These are phyloP conservation scores for Chalcosyrphus nemorum DNA, from an alignment of 2,888 invertebrate species.

Conservation along the genomic window DNA sequence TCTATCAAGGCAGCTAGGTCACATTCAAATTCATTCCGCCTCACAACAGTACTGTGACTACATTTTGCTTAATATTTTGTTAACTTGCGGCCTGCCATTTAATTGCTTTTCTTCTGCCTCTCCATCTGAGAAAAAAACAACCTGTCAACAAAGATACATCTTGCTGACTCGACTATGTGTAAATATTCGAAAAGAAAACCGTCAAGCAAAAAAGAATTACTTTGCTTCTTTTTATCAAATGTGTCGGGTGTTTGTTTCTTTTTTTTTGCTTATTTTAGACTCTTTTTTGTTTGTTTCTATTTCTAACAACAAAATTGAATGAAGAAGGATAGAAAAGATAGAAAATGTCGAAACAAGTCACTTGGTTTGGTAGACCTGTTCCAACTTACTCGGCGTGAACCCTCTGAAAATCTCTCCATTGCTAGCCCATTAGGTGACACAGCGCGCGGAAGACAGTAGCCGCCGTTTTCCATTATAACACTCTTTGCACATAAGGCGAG, in stretches of 20 bases:
- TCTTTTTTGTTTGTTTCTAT: background rate
- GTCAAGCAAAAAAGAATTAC: background rate
- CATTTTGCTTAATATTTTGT: conserved; percentile 4
- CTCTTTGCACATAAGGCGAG: conserved; percentile 57
- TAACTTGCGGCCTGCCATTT: conserved; percentile 2
- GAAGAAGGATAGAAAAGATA: conserved; percentile 1
- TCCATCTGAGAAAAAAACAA: background rate
- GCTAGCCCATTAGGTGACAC: conserved; percentile 60
- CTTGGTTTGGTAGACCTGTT: background rate
- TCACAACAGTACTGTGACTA: background rate
- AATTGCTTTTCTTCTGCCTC: conserved; percentile 1
- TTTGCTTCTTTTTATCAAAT: background rate
- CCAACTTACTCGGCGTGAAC: background rate
- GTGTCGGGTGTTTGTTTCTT: conserved; percentile 4
- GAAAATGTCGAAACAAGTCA: conserved; percentile 33
- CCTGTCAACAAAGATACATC: background rate
- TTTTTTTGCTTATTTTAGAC: conserved; percentile 20
- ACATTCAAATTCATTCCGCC: background rate
- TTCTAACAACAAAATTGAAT: conserved; percentile 3
- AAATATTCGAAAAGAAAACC: conserved; percentile 8
- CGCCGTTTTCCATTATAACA: conserved; percentile 64
- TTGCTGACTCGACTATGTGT: background rate
- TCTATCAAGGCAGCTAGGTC: background rate
- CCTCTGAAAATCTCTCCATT: conserved; percentile 25
- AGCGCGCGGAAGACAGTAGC: conserved; percentile 70